These are phyloP conservation scores for Dufourea novaeangliae DNA, from an alignment of 1,140 invertebrate genomes.

Conservation along the genomic window DNA sequence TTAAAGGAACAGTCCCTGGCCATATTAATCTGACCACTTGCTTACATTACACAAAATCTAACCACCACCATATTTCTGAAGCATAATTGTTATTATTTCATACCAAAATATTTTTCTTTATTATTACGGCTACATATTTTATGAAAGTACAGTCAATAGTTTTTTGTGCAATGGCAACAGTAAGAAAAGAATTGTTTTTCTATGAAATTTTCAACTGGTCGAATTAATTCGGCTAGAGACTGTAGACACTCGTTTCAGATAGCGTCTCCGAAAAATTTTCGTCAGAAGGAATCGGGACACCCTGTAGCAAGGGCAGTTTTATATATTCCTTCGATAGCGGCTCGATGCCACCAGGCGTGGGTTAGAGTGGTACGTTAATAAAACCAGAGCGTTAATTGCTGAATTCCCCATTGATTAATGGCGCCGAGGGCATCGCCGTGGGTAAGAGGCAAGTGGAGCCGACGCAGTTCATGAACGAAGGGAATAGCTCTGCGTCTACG, in stretches of 20 bases:
- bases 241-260: background rate
- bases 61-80: too few relatives aligned
- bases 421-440: background rate
- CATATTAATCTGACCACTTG: too few relatives aligned
- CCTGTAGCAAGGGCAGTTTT: background rate
- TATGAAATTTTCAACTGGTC: too few relatives aligned
- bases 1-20: too few relatives aligned
- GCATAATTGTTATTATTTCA: too few relatives aligned
- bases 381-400: constrained; percentile 43
- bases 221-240: too few relatives aligned
- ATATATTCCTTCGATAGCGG: constrained; percentile 1
- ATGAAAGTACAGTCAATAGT: too few relatives aligned
- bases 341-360: background rate
- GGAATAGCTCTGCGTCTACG: constrained; percentile 26
- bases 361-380: constrained; percentile 35
- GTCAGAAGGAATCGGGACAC: background rate
- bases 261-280: background rate
- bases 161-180: too few relatives aligned
- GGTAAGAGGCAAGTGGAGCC: constrained; percentile 5
- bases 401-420: constrained; percentile 45
- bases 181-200: too few relatives aligned
- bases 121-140: too few relatives aligned
- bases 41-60: too few relatives aligned
- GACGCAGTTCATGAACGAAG: constrained; percentile 22
- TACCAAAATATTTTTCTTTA: too few relatives aligned